Percentiles rank a stretch among this genome's conserved stretches.
Evolutionary conservation across 1,140 invertebrate species (phyloP).

Genomic region (Bombus waltoni): DNA sequence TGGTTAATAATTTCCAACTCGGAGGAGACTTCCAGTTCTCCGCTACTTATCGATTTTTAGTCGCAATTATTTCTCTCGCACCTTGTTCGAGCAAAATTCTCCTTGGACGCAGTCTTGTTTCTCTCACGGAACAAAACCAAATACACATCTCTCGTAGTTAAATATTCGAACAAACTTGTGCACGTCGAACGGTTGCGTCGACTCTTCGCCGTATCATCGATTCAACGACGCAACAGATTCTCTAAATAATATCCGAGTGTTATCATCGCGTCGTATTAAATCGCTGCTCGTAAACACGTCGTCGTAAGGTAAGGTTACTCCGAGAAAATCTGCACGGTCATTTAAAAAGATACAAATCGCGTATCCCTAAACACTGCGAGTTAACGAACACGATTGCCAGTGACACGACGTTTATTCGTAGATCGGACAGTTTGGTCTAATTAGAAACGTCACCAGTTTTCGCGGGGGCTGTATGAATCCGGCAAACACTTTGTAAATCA

Average conservation of each 20-base stretch:
- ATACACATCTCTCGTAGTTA: too few relatives aligned
- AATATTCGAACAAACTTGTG: neutral
- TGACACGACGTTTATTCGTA: neutral
- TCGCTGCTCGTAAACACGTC: neutral
- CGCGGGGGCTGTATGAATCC: neutral
- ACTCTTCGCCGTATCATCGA: neutral
- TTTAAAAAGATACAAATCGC: neutral
- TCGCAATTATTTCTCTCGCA: too few relatives aligned
- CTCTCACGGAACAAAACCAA: too few relatives aligned
- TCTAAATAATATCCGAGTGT: too few relatives aligned
- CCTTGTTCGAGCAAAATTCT: too few relatives aligned
- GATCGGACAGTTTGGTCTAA: neutral
- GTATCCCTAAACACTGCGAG: neutral
- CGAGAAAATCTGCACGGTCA: neutral
- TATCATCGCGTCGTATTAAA: too few relatives aligned
- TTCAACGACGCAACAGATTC: neutral
- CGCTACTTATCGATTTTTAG: too few relatives aligned
- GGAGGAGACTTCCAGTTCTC: too few relatives aligned
- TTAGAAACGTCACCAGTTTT: conserved; percentile 8
- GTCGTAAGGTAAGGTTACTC: neutral
- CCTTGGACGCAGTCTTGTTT: too few relatives aligned
- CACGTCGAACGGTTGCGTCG: neutral
- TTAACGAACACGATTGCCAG: neutral
- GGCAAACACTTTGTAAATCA: conserved; percentile 52
- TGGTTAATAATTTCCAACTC: too few relatives aligned